Conservation (phyloP, 2,797 vertebrate genomes). For the Scleropages formosus region DNA sequence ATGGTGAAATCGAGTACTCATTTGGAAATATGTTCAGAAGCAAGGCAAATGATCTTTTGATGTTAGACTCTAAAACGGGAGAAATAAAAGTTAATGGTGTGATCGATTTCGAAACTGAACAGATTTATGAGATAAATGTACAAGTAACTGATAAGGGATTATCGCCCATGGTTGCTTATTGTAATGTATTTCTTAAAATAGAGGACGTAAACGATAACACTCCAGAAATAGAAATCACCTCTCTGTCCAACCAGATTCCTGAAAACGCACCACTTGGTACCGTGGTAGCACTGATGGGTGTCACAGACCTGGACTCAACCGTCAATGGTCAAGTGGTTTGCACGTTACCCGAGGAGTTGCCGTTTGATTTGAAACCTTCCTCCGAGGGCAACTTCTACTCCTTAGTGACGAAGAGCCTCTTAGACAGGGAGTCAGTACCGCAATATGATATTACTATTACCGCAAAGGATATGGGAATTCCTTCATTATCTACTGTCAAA, state of each 20-base stretch:
- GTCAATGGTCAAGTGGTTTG: slow-evolving; percentile 65
- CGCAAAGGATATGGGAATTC: slow-evolving; percentile 62
- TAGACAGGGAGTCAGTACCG: slow-evolving; percentile 60
- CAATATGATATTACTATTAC: slow-evolving; percentile 62
- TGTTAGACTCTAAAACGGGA: slow-evolving; percentile 49
- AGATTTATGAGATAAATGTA: slow-evolving; percentile 53
- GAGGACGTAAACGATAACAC: slow-evolving; percentile 65
- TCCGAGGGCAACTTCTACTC: slow-evolving; percentile 65
- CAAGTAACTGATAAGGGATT: slow-evolving; percentile 62
- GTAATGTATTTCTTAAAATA: slow-evolving; percentile 59
- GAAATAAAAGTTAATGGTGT: slow-evolving; percentile 58
- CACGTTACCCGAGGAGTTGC: slow-evolving; percentile 48
- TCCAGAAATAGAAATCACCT: slow-evolving; percentile 65
- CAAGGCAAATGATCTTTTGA: slow-evolving; percentile 50
- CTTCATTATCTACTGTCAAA: slow-evolving; percentile 53
- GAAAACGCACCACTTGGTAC: slow-evolving; percentile 64
- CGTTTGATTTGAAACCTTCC: slow-evolving; percentile 64
- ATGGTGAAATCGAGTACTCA: slow-evolving; percentile 54
- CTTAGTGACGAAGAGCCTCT: slow-evolving; percentile 55
- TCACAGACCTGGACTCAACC: slow-evolving; percentile 62
- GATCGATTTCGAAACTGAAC: slow-evolving; percentile 56
- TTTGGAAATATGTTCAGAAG: slow-evolving; percentile 49
- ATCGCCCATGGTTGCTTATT: slow-evolving; percentile 34
- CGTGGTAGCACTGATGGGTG: slow-evolving; percentile 61
- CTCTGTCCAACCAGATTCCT: slow-evolving; percentile 49